Percentiles rank a stretch among this genome's conserved stretches.
Evolutionary conservation across 2,113 vertebrate genomes (phyloP).

Genomic region (Promerops cafer): DNA sequence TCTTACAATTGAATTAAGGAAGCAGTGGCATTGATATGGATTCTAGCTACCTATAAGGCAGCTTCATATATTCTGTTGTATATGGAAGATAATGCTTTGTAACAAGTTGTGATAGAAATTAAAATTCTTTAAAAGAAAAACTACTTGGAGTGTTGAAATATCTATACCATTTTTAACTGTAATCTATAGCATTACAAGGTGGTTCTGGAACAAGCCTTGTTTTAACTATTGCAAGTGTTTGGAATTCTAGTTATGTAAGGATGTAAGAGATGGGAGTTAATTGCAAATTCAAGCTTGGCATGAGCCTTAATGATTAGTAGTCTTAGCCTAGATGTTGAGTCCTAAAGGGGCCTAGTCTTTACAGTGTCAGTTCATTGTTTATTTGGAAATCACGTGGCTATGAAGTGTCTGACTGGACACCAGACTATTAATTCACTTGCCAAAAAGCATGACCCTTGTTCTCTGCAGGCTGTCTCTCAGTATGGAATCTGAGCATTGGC

Average conservation of each 20-base stretch:
- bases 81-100: background rate
- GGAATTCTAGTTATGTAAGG: background rate
- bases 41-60: background rate
- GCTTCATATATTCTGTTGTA: background rate
- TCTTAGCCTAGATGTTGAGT: background rate
- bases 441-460: background rate
- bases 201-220: background rate
- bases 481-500: background rate
- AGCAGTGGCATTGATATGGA: background rate
- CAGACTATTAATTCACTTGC: background rate
- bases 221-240: background rate
- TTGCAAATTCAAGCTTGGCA: background rate
- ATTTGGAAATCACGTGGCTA: background rate
- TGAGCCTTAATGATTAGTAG: background rate
- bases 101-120: background rate
- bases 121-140: background rate
- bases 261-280: background rate
- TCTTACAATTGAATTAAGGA: background rate
- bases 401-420: background rate
- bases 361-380: background rate
- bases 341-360: background rate
- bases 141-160: background rate
- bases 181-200: background rate
- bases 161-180: background rate
- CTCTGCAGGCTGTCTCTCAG: background rate